Conservation (phyloP, 1,140 invertebrate species). For the Procambarus virginalis region DNA sequence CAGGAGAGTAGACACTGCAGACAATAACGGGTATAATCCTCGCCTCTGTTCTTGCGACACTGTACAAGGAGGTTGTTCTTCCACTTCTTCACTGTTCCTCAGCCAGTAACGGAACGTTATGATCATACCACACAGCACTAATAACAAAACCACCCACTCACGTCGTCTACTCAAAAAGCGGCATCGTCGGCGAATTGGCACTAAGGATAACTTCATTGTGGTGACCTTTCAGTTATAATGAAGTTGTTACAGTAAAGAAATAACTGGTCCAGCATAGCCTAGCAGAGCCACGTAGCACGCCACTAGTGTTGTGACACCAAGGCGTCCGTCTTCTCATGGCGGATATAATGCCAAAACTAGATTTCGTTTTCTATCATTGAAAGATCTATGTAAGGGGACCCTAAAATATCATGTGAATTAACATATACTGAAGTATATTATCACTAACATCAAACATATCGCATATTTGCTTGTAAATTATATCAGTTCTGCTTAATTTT, state of each 20-base stretch:
- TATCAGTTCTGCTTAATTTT: no score
- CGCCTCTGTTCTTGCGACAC: conserved; percentile 54
- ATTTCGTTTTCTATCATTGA: background rate
- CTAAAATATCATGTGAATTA: no score
- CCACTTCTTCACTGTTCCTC: background rate
- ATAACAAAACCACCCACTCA: conserved; percentile 22
- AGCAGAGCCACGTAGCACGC: no score
- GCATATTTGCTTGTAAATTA: no score
- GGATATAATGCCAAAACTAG: background rate
- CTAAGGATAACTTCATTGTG: background rate
- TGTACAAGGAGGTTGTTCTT: conserved; percentile 32
- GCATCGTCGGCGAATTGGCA: conserved; percentile 33
- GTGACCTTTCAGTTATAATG: background rate
- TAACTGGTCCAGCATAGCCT: background rate
- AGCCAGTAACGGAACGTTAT: background rate
- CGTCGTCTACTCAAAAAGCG: conserved; percentile 19
- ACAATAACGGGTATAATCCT: conserved; percentile 47
- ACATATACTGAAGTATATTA: no score
- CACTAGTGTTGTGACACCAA: no score
- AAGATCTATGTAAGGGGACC: background rate
- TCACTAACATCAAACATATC: no score
- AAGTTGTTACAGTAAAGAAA: background rate
- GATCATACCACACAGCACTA: conserved; percentile 17
- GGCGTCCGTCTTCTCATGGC: background rate
- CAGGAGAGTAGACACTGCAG: conserved; percentile 51